A percentile compares a stretch with the other conserved stretches of the same genome.
Evolutionary conservation across 2,888 invertebrate genomes (phyloP).

Genomic region (Xestia rhomboidea): DNA sequence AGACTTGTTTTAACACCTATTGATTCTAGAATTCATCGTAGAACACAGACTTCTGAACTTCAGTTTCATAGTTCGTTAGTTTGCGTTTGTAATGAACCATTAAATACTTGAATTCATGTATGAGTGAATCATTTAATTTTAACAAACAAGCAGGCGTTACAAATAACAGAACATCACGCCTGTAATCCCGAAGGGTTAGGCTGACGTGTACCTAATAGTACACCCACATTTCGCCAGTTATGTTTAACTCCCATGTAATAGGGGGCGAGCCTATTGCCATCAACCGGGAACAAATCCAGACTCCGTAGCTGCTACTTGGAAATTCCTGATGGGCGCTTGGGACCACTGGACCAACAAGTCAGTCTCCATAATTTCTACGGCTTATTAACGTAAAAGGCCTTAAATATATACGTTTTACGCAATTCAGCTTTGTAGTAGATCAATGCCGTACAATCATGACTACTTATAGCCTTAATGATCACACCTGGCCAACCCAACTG

Average conservation of each 20-base stretch:
- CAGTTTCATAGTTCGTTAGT: neutral
- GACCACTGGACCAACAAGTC: neutral
- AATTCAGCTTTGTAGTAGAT: neutral
- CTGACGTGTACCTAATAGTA: too few species aligned
- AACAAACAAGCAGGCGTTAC: neutral
- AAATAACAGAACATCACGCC: neutral
- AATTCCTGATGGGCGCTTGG: neutral
- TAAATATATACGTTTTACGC: conserved; percentile 16
- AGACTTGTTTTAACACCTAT: conserved; percentile 56
- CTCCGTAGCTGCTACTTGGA: neutral
- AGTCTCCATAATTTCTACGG: neutral
- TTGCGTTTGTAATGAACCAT: neutral
- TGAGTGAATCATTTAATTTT: neutral
- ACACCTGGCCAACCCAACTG: conserved; percentile 26
- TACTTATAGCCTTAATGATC: neutral
- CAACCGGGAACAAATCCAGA: neutral
- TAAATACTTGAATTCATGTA: neutral
- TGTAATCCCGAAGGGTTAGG: too few species aligned
- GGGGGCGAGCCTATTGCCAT: neutral
- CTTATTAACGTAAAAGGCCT: neutral
- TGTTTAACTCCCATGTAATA: neutral
- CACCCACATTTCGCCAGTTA: neutral
- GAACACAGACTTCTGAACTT: conserved; percentile 8
- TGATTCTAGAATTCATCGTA: conserved; percentile 23
- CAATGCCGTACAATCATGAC: conserved; percentile 5